A percentile compares a stretch with the other conserved stretches of the same genome.
Evolutionary conservation across 1,140 invertebrate genomes (phyloP).

Genomic region (Oppia nitens): DNA sequence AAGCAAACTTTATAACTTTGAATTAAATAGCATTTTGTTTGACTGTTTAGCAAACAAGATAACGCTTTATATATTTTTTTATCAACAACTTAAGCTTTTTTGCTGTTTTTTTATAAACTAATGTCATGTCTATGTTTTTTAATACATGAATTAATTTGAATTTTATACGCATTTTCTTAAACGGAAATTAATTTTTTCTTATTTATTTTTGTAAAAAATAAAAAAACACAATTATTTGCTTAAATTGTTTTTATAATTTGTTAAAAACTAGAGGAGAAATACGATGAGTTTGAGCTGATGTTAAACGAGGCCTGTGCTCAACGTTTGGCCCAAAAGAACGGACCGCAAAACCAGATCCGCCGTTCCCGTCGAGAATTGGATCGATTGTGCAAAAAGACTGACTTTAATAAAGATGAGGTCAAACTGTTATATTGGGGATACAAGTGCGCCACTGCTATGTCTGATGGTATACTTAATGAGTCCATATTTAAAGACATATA

Average conservation of each 20-base stretch:
- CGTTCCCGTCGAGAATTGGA: constrained; percentile 31
- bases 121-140: too few species aligned
- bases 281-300: constrained; percentile 15
- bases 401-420: constrained; percentile 35
- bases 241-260: not conserved
- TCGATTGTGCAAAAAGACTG: constrained; percentile 33
- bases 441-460: constrained; percentile 14
- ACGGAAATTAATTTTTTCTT: too few species aligned
- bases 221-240: too few species aligned
- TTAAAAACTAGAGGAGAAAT: constrained; percentile 15
- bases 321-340: constrained; percentile 4
- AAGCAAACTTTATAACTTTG: too few species aligned
- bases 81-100: too few species aligned
- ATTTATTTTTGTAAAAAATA: too few species aligned
- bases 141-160: too few species aligned
- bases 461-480: constrained; percentile 66
- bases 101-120: too few species aligned
- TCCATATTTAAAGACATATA: constrained; percentile 96
- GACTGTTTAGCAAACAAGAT: too few species aligned
- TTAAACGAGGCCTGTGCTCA: constrained; percentile 15
- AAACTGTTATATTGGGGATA: constrained; percentile 39
- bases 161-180: too few species aligned
- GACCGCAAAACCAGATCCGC: not conserved
- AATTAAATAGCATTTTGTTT: too few species aligned
- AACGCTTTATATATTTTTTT: too few species aligned